phyloP scores from a whole-genome alignment of 1,140 invertebrate genomes.

The Aphaenogaster ashmeadi region DNA sequence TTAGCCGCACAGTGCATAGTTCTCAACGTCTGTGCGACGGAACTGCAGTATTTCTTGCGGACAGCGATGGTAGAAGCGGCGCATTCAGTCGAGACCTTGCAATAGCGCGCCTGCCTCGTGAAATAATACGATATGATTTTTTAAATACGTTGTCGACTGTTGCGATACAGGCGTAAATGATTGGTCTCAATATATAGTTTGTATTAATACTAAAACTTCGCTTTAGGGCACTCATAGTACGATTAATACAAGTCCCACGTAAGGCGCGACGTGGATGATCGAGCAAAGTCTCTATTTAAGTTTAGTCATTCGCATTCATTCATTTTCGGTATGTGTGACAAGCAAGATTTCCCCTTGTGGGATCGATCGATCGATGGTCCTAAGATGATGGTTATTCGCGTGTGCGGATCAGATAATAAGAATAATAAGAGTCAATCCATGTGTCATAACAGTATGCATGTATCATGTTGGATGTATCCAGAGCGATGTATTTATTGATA shows the following conservation, averaged over 20 bases:
- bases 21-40: neutral
- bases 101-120: neutral
- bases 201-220: conserved; percentile 50
- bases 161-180: conserved; percentile 46
- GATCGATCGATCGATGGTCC: conserved; percentile 69
- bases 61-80: conserved; percentile 1
- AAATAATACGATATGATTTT: conserved; percentile 5
- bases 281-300: conserved; percentile 67
- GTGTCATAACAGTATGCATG: conserved; percentile 81
- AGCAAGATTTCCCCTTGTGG: conserved; percentile 12
- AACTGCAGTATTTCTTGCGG: neutral
- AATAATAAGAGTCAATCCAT: conserved; percentile 77
- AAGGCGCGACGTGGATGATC: conserved; percentile 33
- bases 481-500: conserved; percentile 80
- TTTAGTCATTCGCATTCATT: conserved; percentile 61
- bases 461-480: conserved; percentile 79
- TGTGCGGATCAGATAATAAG: conserved; percentile 69
- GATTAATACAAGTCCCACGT: conserved; percentile 17
- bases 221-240: conserved; percentile 29
- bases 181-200: conserved; percentile 70
- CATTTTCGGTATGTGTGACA: conserved; percentile 59
- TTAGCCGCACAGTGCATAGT: neutral
- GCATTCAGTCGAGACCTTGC: neutral
- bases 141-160: conserved; percentile 31
- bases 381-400: conserved; percentile 64